Evolutionary conservation across 2,888 invertebrate species (phyloP).

Genomic region (Exephanes ischioxanthus): DNA sequence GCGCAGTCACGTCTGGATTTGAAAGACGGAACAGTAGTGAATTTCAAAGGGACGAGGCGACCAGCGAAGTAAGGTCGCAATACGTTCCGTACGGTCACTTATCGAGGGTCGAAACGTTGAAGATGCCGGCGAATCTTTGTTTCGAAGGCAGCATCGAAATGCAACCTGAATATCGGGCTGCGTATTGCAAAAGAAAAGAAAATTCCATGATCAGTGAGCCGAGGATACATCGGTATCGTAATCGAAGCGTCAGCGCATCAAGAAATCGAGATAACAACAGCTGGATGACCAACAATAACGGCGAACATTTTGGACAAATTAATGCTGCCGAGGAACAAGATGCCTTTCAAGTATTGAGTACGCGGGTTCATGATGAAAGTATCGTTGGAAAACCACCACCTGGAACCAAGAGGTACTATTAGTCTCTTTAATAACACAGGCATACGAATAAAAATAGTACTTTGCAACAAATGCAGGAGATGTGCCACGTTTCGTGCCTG

Average conservation of each 20-base stretch:
- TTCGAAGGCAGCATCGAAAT: conserved; percentile 83
- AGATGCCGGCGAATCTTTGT: conserved; percentile 82
- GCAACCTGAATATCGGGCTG: conserved; percentile 85
- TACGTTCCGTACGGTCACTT: conserved; percentile 79
- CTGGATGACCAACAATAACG: conserved; percentile 79
- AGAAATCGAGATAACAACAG: conserved; percentile 76
- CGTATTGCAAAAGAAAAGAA: conserved; percentile 78
- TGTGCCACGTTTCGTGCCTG: too few relatives aligned
- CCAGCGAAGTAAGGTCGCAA: conserved; percentile 78
- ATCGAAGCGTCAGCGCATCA: conserved; percentile 78
- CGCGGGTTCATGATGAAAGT: conserved; percentile 79
- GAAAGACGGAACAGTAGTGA: conserved; percentile 59
- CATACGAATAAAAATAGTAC: neutral
- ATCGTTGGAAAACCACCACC: conserved; percentile 80
- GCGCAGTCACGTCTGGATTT: conserved; percentile 46
- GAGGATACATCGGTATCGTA: conserved; percentile 73
- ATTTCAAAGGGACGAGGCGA: conserved; percentile 66
- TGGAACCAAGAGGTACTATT: conserved; percentile 76
- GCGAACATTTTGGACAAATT: conserved; percentile 76
- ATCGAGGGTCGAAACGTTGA: conserved; percentile 80
- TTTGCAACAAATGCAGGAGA: neutral
- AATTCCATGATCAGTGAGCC: conserved; percentile 66
- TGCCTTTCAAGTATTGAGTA: conserved; percentile 80
- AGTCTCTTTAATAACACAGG: neutral
- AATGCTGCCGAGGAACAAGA: conserved; percentile 78